Evolutionary conservation across 2,113 vertebrate species (phyloP), one percentile per base, ranked within the genome.

Genomic region (Epinephelus fuscoguttatus): DNA sequence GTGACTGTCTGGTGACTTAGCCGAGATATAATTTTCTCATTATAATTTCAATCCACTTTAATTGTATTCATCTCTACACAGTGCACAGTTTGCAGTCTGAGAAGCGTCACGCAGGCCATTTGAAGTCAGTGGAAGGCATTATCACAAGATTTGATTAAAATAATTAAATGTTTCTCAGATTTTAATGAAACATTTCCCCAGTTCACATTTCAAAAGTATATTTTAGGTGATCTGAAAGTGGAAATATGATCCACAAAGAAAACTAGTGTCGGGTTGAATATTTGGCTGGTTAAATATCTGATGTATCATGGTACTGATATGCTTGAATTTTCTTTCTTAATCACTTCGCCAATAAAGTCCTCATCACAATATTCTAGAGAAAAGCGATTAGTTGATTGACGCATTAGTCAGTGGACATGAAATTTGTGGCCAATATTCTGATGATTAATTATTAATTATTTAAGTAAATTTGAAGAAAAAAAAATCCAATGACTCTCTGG

Each of bases 1-100:
- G 61, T 79, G 70, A 75, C 64, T 53, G 49, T 67, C 60, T 84
- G 68, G 42, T 76, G 49, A 67, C 14, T 74, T 74, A 67, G 61
- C 64, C 1, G 1, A 75, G 40, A 77, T 53, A 71, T 70, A 19
- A 73, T 80, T 80, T 66, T 59, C 70, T 87, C 74, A 87, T 85
- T 80, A 87, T 68, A 56, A 78, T 86, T 85, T 77, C 68, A 73
- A 59, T 85, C 47, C 25, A 30, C 60, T 73, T 84, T 59, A 67
- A 79, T 80, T 74, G 76, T 27, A 59, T 53, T 82, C 49, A 66
- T 61, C 62, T 76, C 25, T 18, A 25, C 60, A 4, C 53, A 82
- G 76, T 19, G 49, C 72, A 71, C n/a, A 75, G 75, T 72, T 59
- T 67, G 47, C 69, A 77, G n/a, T 59, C 50, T 72, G 78, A 55